Conservation (phyloP, 2,113 vertebrate genomes). For the Gadus macrocephalus region DNA sequence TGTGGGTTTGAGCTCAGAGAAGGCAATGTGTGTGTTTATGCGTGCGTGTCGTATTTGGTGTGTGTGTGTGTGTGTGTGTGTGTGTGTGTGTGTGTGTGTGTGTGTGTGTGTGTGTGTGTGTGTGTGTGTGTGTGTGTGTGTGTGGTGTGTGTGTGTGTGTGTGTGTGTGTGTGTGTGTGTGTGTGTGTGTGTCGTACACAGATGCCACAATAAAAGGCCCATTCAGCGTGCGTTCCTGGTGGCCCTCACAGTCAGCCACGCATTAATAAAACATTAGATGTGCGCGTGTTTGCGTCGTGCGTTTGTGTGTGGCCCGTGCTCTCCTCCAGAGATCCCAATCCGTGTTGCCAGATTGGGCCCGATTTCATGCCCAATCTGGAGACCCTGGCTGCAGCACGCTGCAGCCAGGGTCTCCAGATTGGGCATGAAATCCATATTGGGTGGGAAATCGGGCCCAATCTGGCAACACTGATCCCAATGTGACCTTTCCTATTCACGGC, state of each 20-base stretch:
- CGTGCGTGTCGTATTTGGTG: too few relatives aligned
- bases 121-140: too few relatives aligned
- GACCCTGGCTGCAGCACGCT: too few relatives aligned
- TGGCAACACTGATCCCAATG: slow-evolving; percentile 18
- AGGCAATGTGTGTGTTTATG: not conserved
- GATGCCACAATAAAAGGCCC: slow-evolving; percentile 71
- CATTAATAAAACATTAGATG: slow-evolving; percentile 82
- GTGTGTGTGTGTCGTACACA: slow-evolving; percentile 45
- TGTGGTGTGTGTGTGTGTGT: too few relatives aligned
- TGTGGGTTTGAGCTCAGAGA: not conserved
- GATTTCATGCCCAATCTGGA: too few relatives aligned
- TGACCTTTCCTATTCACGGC: slow-evolving; percentile 62
- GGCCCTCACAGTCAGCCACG: slow-evolving; percentile 54
- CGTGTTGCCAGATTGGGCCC: too few relatives aligned
- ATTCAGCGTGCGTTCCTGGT: slow-evolving; percentile 62
- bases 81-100: too few relatives aligned
- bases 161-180: too few relatives aligned
- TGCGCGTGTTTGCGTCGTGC: slow-evolving; percentile 48
- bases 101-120: too few relatives aligned
- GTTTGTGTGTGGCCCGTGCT: slow-evolving; percentile 53
- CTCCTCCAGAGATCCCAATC: slow-evolving; percentile 39
- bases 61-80: not conserved
- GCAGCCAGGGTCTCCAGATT: too few relatives aligned
- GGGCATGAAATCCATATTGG: too few relatives aligned
- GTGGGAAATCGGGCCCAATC: too few relatives aligned